phyloP scores from a whole-genome alignment of 2,888 invertebrate genomes.

The Osedax frankpressi region DNA sequence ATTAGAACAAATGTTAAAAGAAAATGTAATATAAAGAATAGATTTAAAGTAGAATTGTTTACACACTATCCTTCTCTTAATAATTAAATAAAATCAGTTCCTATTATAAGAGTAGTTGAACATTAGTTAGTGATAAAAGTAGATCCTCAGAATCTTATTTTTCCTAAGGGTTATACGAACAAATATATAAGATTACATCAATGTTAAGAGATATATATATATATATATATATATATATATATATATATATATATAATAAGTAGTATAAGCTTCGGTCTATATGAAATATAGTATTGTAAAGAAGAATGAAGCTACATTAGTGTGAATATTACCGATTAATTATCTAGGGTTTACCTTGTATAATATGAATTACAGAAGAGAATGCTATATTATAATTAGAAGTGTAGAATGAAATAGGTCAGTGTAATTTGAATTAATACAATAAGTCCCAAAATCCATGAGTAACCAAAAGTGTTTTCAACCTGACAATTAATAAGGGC shows the following conservation, averaged over 20 bases:
- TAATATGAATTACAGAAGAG: slow-evolving; percentile 58
- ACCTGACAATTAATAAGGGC: slow-evolving; percentile 31
- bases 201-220: slow-evolving; percentile 55
- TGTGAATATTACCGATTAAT: slow-evolving; percentile 56
- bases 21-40: slow-evolving; percentile 65
- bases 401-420: slow-evolving; percentile 58
- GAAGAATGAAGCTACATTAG: slow-evolving; percentile 62
- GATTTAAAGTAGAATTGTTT: slow-evolving; percentile 61
- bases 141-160: slow-evolving; percentile 29
- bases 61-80: slow-evolving; percentile 66
- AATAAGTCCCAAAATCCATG: slow-evolving; percentile 37
- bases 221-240: no score
- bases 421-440: slow-evolving; percentile 56
- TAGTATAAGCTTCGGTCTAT: slow-evolving; percentile 57
- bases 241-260: slow-evolving; percentile 47
- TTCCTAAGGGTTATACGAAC: slow-evolving; percentile 51
- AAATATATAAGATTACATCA: slow-evolving; percentile 57
- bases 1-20: slow-evolving; percentile 58
- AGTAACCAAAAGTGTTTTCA: slow-evolving; percentile 55
- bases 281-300: slow-evolving; percentile 61
- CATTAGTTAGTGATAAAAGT: slow-evolving; percentile 64
- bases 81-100: slow-evolving; percentile 55
- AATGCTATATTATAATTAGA: slow-evolving; percentile 57
- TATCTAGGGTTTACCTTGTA: slow-evolving; percentile 59
- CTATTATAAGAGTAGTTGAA: slow-evolving; percentile 61